Percentiles rank a stretch among this genome's conserved stretches.
phyloP scores from a whole-genome alignment of 2,888 invertebrate species.

The Monopis laevigella region DNA sequence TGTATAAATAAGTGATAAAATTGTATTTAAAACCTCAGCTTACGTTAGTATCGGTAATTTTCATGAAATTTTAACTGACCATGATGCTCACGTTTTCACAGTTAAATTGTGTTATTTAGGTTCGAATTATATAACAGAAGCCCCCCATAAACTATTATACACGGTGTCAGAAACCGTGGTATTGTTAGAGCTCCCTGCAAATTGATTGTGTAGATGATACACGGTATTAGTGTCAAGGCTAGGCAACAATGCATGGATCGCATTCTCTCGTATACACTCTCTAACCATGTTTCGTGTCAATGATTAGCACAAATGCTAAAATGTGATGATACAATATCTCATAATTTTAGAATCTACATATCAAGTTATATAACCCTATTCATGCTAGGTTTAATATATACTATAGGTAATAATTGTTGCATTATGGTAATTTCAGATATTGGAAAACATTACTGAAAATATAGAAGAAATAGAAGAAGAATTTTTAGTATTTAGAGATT shows the following conservation, averaged over 20 bases:
- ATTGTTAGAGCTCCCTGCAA: slow-evolving; percentile 25
- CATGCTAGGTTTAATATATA: not conserved
- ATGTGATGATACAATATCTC: slow-evolving; percentile 1
- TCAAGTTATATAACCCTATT: not conserved
- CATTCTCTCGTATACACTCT: slow-evolving; percentile 33
- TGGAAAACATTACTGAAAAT: slow-evolving; percentile 82
- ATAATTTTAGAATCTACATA: not conserved
- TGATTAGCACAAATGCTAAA: slow-evolving; percentile 18
- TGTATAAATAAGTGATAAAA: too few relatives aligned
- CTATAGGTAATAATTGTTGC: not conserved
- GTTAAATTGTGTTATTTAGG: too few relatives aligned
- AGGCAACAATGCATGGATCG: slow-evolving; percentile 36
- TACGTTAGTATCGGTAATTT: too few relatives aligned
- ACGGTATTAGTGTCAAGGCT: slow-evolving; percentile 54
- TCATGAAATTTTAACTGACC: too few relatives aligned
- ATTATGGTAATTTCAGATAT: slow-evolving; percentile 48
- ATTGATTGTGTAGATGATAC: slow-evolving; percentile 45
- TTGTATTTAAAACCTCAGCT: too few relatives aligned
- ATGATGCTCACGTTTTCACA: too few relatives aligned
- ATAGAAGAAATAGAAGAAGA: slow-evolving; percentile 87
- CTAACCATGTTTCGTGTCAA: slow-evolving; percentile 25
- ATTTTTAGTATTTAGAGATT: slow-evolving; percentile 75
- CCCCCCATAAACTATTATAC: too few relatives aligned
- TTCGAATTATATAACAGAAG: too few relatives aligned
- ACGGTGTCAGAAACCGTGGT: not conserved